Evolutionary conservation across 2,797 vertebrate genomes (phyloP), one percentile per base, ranked within the genome.

Genomic region (Chanos chanos): DNA sequence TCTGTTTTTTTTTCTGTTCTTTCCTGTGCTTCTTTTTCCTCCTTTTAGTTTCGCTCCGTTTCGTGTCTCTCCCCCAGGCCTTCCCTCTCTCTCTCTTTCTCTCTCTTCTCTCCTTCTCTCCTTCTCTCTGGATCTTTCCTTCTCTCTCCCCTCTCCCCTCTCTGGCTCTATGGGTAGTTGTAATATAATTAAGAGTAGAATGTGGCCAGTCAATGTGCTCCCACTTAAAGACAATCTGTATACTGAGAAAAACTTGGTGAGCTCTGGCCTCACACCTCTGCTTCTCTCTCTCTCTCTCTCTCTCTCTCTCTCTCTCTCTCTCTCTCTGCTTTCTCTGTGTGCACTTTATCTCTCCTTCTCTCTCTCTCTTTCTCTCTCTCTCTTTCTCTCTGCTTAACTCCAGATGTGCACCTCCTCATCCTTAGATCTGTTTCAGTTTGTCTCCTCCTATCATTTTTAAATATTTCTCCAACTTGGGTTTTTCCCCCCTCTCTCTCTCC

Each of bases 351-450:
- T 34, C 8, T 8, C 16, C 30, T 34, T 15, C 30, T 15, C 30
- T 12, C 41, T 36, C 33, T 59, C 44, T 52, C 5, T 37, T 51
- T 55, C 40, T 74, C 43, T 61, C 43, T 70, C 67, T 71, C 63
- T 72, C 56, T 61, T 44, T 27, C 34, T 77, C 3, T 1, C 10
- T 68, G 61, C 51, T 5, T 28, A 65, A 48, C 45, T 64, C 62
- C 66, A 54, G n/a, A 66, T 62, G 18, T 57, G 71, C 80, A 15
- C 49, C 34, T 52, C 37, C 33, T 41, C 57, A 43, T 30, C 45
- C 31, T 50, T 41, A 12, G 13, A 37, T 60, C 44, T 62, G 40
- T 31, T 37, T 39, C 34, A 18, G 24, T 45, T 47, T 36, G 27
- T 19, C 54, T 47, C 48, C 49, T 52, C 75, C 64, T 24, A 5